Evolutionary conservation across 2,888 invertebrate species (phyloP), one percentile per base, ranked within the genome.

Genomic region (Ypsolopha scabrella): DNA sequence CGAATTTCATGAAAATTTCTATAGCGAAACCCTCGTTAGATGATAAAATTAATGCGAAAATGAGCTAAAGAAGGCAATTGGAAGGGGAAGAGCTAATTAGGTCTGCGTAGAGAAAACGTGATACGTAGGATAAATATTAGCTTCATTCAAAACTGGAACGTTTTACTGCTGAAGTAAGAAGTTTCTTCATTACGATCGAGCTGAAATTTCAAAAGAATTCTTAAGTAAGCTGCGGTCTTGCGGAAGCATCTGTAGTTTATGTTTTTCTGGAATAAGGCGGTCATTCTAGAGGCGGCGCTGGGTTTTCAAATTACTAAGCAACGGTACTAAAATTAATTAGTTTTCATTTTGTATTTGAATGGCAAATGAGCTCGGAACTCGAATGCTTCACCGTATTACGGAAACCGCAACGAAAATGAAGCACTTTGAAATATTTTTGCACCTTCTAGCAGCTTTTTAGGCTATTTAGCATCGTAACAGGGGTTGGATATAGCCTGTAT

Each of bases 401-500:
- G 10, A 39, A 39, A 39, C 13, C 43, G 13, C 43, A 1, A 41
- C n/a, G 11, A 14, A 10, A 11, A 47, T 36, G 13, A 44, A 46
- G 2, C 36, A 11, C 13, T 36, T 7, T 37, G 37, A 35, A 37
- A 47, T 46, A 47, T 35, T 2, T 10, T 13, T 36, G 14, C 13
- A 37, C 4, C 11, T 8, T 47, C 64, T 71, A 66, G 68, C 65
- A 65, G 69, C 67, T 75, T 68, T 75, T 68, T 68, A 70, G 58
- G 57, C 70, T 68, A 75, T 76, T 77, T 76, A 77, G 74, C 72
- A 74, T 76, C 69, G 72, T 68, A 68, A 75, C 69, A 68, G 69
- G 70, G 68, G 64, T 24, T 66, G 67, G 65, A 70, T 62, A 13
- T 14, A 47, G 47, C 35, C 49, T 24, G 41, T 49, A 41, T 34